phyloP scores from a whole-genome alignment of 2,113 vertebrate genomes.

The Zapornia atra region DNA sequence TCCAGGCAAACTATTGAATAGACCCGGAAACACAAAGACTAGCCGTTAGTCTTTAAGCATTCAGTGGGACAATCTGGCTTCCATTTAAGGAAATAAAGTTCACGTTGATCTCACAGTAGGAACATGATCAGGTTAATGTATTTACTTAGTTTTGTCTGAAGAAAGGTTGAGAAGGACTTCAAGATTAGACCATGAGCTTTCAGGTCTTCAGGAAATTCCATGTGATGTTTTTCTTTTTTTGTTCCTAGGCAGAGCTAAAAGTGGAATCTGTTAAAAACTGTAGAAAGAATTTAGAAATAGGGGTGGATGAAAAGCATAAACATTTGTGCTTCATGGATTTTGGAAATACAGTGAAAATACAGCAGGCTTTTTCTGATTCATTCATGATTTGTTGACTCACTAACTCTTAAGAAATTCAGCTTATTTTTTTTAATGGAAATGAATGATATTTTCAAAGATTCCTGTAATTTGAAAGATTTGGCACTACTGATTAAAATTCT shows the following conservation, averaged over 20 bases:
- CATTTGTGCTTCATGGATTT: background rate
- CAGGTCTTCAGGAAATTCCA: slow-evolving; percentile 13
- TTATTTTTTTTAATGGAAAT: background rate
- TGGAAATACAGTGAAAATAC: background rate
- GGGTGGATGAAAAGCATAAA: background rate
- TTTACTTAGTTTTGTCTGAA: slow-evolving; percentile 19
- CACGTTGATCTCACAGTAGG: slow-evolving; percentile 35
- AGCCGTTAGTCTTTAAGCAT: background rate
- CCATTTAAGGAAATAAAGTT: slow-evolving; percentile 57
- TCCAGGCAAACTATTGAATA: background rate
- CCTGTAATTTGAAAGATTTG: background rate
- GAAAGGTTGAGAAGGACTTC: background rate
- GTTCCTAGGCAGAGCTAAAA: background rate
- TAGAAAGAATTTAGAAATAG: background rate
- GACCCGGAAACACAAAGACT: background rate
- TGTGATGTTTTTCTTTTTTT: background rate
- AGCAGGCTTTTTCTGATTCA: background rate
- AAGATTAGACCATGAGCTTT: background rate
- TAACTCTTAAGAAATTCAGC: background rate
- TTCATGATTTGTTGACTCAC: background rate
- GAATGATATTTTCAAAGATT: background rate
- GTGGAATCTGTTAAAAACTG: background rate
- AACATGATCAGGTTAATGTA: slow-evolving; percentile 41
- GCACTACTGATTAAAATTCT: background rate
- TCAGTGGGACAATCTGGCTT: slow-evolving; percentile 37